phyloP scores from a whole-genome alignment of 2,888 invertebrate genomes.

The Hermodice carunculata region DNA sequence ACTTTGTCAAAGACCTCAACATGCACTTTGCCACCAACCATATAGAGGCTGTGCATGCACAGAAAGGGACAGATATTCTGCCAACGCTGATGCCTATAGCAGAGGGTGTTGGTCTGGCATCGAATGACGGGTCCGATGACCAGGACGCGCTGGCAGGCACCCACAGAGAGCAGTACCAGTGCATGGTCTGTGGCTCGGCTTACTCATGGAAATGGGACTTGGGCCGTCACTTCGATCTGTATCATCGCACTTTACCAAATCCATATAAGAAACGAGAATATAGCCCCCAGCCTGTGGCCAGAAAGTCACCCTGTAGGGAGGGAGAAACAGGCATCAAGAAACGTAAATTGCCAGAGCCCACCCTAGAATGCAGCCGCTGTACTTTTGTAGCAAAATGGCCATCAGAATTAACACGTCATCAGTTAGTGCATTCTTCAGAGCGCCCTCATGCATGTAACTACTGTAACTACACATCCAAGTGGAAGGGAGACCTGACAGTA shows the following conservation, averaged over 20 bases:
- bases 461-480: constrained; percentile 66
- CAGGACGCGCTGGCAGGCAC: too few relatives aligned
- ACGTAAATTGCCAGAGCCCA: constrained; percentile 47
- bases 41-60: too few relatives aligned
- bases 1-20: constrained; percentile 62
- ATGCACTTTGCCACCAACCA: constrained; percentile 62
- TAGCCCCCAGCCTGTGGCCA: constrained; percentile 6
- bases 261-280: constrained; percentile 50
- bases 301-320: constrained; percentile 14
- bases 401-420: constrained; percentile 67
- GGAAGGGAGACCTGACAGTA: constrained; percentile 67
- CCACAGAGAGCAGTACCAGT: constrained; percentile 52
- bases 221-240: constrained; percentile 68
- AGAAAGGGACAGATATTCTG: too few relatives aligned
- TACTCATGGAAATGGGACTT: constrained; percentile 70
- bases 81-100: too few relatives aligned
- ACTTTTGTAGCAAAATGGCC: constrained; percentile 66
- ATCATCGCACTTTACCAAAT: constrained; percentile 61
- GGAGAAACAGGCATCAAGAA: constrained; percentile 38
- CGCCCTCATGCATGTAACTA: constrained; percentile 65
- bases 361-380: constrained; percentile 66
- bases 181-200: constrained; percentile 66
- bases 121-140: too few relatives aligned
- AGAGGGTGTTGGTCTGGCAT: too few relatives aligned
- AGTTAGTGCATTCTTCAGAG: constrained; percentile 65